Evolutionary conservation across 2,113 vertebrate species (phyloP), one percentile per base, ranked within the genome.

Genomic region (Alligator sinensis): DNA sequence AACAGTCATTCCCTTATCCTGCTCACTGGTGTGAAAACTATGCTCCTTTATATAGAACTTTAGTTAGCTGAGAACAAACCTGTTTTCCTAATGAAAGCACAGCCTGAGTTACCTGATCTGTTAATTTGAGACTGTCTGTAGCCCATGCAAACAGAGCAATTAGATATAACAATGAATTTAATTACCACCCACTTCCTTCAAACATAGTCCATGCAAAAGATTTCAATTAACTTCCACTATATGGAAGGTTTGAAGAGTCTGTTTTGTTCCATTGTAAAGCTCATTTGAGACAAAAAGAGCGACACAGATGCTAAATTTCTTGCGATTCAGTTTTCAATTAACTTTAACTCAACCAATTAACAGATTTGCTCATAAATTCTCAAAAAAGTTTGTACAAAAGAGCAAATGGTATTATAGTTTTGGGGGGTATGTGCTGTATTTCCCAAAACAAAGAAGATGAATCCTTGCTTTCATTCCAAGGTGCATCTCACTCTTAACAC

Each of bases 151-250:
- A 85, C 25, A 89, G 82, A 94, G 85, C 30, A 62, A 70, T 38
- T 70, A 22, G 10, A 38, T 34, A 70, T 21, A 34, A 34, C 21
- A 19, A 68, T 34, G 10, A 21, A 10, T 19, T 19, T 66, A 17
- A 72, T 14, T 87, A 15, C 28, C 90, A 93, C 19, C 7, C 0
- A 89, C 77, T 87, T 82, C 11, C 70, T 89, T 81, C 62, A 87
- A 93, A 89, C 5, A 59, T 79, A 96, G 82, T 24, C 22, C 66
- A 80, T 61, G 25, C 75, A 92, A 28, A 95, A 30, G 21, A 82
- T 47, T 72, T 90, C 6, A 89, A 90, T 92, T 90, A 74, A 78
- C 87, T 90, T 90, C 18, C 94, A 79, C 94, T 87, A 79, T 54
- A 85, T 4, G 47, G 55, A 82, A 18, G 64, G 30, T 38, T 66